Evolutionary conservation across 2,888 invertebrate genomes (phyloP).

Genomic region (Nomada flava): DNA sequence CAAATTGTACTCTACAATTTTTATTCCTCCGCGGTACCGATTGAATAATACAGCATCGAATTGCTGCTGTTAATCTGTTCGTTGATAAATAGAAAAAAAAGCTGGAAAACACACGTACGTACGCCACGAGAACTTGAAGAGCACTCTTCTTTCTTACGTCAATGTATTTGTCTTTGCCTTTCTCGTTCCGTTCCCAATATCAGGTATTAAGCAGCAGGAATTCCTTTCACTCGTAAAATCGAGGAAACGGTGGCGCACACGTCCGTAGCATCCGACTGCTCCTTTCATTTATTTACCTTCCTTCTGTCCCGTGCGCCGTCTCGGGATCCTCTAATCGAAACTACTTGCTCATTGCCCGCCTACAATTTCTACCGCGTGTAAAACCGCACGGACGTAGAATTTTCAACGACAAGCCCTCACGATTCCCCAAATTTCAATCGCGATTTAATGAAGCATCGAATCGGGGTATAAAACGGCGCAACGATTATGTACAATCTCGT

Average conservation of each 20-base stretch:
- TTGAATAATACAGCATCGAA: too few species aligned
- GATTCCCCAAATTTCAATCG: background rate
- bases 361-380: slow-evolving; percentile 18
- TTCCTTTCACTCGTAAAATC: slow-evolving; percentile 55
- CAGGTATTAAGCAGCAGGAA: slow-evolving; percentile 48
- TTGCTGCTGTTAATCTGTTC: too few species aligned
- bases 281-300: slow-evolving; percentile 46
- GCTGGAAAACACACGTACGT: too few species aligned
- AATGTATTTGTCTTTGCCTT: slow-evolving; percentile 24
- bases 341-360: slow-evolving; percentile 41
- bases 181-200: slow-evolving; percentile 56
- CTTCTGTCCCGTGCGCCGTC: slow-evolving; percentile 19
- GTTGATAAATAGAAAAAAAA: too few species aligned
- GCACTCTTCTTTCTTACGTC: background rate
- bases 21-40: background rate
- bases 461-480: background rate
- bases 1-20: background rate
- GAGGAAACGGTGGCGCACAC: slow-evolving; percentile 25
- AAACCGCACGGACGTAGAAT: slow-evolving; percentile 25
- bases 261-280: slow-evolving; percentile 27
- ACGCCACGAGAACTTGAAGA: too few species aligned
- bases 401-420: background rate
- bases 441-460: background rate
- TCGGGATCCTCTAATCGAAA: slow-evolving; percentile 39
- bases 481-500: background rate